Conservation (phyloP, 92 coral and sea anemone genomes). For the Zoanthus sociatus region DNA sequence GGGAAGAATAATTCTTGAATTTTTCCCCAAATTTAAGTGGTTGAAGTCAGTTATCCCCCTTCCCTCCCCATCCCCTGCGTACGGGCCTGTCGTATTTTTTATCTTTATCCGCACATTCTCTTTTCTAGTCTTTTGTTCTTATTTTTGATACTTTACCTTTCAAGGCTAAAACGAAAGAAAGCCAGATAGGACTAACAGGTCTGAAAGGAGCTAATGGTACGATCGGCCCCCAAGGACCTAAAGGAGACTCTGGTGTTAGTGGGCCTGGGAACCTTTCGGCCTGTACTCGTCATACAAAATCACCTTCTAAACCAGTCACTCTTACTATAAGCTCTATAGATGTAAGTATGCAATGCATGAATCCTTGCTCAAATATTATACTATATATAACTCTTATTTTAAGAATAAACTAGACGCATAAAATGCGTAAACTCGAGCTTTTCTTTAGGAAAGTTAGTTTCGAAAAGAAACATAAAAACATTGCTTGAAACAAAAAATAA, state of each 20-base stretch:
- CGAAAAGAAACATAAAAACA: too few relatives aligned
- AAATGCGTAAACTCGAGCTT: too few relatives aligned
- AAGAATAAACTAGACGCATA: too few relatives aligned
- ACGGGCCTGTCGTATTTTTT: too few relatives aligned
- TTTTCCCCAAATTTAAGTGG: slow-evolving; percentile 62
- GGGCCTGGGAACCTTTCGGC: slow-evolving; percentile 33
- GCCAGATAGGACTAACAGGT: slow-evolving; percentile 17
- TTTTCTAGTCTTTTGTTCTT: not conserved
- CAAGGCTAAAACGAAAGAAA: slow-evolving; percentile 6
- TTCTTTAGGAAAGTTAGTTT: too few relatives aligned
- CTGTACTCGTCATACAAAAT: not conserved
- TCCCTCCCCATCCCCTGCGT: too few relatives aligned
- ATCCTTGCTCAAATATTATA: too few relatives aligned
- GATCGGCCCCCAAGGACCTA: slow-evolving; percentile 20
- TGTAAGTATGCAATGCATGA: not conserved
- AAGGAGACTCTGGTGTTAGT: slow-evolving; percentile 2
- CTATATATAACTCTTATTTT: too few relatives aligned
- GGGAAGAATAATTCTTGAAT: slow-evolving; percentile 45
- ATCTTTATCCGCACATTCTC: not conserved
- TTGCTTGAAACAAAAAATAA: too few relatives aligned
- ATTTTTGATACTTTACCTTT: not conserved
- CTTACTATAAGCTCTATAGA: not conserved
- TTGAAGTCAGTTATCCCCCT: slow-evolving; percentile 39
- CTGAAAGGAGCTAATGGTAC: slow-evolving; percentile 29
- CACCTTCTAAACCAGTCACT: not conserved